A percentile compares a stretch with the other conserved stretches of the same genome.
phyloP scores from a whole-genome alignment of 2,888 invertebrate genomes.

The Erynnis tages region DNA sequence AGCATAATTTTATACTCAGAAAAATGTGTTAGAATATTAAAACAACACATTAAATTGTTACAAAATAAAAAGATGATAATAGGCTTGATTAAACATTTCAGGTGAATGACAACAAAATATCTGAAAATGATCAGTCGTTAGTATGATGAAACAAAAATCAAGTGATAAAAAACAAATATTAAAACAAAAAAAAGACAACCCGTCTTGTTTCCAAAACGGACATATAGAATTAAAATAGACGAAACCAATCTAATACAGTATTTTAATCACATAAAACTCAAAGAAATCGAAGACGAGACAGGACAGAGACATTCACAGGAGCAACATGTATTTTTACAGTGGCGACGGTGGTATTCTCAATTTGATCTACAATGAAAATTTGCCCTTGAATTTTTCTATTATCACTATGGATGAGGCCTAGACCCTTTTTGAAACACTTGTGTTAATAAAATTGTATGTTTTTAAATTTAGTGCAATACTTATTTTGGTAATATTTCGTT shows the following conservation, averaged over 20 bases:
- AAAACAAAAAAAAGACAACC: neutral
- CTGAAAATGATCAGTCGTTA: slow-evolving; percentile 30
- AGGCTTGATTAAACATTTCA: slow-evolving; percentile 15
- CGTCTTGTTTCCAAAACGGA: slow-evolving; percentile 8
- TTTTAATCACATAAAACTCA: slow-evolving; percentile 29
- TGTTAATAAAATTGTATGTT: too few relatives aligned
- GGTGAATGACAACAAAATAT: slow-evolving; percentile 13
- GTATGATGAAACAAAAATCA: slow-evolving; percentile 16
- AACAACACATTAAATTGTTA: neutral
- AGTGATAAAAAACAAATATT: slow-evolving; percentile 21
- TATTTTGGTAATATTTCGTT: too few relatives aligned
- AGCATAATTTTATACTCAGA: slow-evolving; percentile 14
- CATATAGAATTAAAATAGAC: slow-evolving; percentile 4
- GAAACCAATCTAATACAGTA: slow-evolving; percentile 38
- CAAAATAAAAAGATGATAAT: slow-evolving; percentile 12
- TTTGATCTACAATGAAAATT: neutral
- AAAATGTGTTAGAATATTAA: neutral
- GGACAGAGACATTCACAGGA: slow-evolving; percentile 31
- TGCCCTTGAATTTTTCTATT: neutral
- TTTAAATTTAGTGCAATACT: too few relatives aligned
- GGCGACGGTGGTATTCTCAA: slow-evolving; percentile 36
- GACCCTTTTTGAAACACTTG: too few relatives aligned
- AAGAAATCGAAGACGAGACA: slow-evolving; percentile 26
- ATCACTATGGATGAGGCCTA: too few relatives aligned
- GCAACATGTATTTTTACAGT: slow-evolving; percentile 37